These are phyloP conservation scores for Bos indicus DNA, from an alignment of 2,113 vertebrate species.

Conservation along the genomic window DNA sequence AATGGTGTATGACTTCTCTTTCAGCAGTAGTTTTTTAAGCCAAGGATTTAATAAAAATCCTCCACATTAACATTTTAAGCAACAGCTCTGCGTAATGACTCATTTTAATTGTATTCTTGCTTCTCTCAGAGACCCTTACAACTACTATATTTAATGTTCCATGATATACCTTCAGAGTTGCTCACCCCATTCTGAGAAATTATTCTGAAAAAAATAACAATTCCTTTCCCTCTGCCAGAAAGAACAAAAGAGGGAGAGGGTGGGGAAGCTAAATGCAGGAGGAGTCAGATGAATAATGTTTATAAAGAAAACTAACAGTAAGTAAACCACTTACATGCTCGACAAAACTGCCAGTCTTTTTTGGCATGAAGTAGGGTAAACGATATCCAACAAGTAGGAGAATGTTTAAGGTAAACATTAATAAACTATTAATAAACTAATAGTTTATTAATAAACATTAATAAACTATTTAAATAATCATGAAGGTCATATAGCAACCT, in stretches of 20 bases:
- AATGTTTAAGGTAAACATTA: neutral
- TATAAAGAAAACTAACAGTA: conserved; percentile 24
- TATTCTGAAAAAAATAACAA: conserved; percentile 12
- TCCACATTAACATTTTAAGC: conserved; percentile 25
- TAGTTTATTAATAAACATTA: neutral
- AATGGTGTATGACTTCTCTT: neutral
- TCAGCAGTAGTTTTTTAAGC: conserved; percentile 34
- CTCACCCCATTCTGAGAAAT: conserved; percentile 14
- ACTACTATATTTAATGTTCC: neutral
- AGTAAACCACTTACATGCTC: neutral
- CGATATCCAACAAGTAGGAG: neutral
- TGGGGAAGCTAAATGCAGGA: neutral
- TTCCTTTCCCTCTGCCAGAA: neutral
- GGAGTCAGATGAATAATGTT: conserved; percentile 15
- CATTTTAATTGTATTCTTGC: neutral
- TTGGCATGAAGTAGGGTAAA: neutral
- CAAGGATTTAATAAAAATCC: conserved; percentile 37
- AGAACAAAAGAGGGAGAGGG: neutral
- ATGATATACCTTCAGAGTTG: neutral
- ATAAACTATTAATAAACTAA: neutral
- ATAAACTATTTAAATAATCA: conserved; percentile 24
- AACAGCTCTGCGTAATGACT: conserved; percentile 24
- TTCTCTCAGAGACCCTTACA: neutral
- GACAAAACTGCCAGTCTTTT: conserved; percentile 21
- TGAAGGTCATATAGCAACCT: conserved; percentile 9